Percentiles rank a stretch among this genome's conserved stretches.
Evolutionary conservation across 2,113 vertebrate species (phyloP).

Genomic region (Phalacrocorax aristotelis): DNA sequence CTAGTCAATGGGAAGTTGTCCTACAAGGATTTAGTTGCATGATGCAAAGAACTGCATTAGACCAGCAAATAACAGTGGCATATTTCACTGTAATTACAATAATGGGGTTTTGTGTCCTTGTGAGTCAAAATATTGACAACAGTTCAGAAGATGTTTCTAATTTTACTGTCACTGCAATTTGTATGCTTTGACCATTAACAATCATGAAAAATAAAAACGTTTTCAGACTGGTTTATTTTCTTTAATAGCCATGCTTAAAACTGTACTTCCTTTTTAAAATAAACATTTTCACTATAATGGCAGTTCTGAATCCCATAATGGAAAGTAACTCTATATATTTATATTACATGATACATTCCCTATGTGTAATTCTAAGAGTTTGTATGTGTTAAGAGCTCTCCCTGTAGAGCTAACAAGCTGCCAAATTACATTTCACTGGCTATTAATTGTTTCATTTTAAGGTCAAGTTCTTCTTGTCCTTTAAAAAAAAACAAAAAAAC

Average conservation of each 20-base stretch:
- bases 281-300: constrained; percentile 43
- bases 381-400: constrained; percentile 64
- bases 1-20: background rate
- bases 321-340: constrained; percentile 58
- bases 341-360: constrained; percentile 28
- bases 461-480: background rate
- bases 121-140: constrained; percentile 23
- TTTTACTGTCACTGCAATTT: background rate
- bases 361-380: constrained; percentile 20
- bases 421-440: constrained; percentile 67
- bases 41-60: background rate
- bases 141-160: background rate
- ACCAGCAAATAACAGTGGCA: background rate
- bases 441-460: constrained; percentile 15
- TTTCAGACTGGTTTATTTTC: constrained; percentile 46
- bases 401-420: constrained; percentile 66
- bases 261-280: constrained; percentile 43
- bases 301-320: constrained; percentile 51
- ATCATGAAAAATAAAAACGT: constrained; percentile 44
- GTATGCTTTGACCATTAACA: constrained; percentile 19
- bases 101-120: background rate
- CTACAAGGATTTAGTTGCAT: background rate
- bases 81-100: background rate
- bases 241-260: constrained; percentile 22
- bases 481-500: background rate